Conservation (phyloP, 2,113 vertebrate genomes). For the Ciconia maguari region DNA sequence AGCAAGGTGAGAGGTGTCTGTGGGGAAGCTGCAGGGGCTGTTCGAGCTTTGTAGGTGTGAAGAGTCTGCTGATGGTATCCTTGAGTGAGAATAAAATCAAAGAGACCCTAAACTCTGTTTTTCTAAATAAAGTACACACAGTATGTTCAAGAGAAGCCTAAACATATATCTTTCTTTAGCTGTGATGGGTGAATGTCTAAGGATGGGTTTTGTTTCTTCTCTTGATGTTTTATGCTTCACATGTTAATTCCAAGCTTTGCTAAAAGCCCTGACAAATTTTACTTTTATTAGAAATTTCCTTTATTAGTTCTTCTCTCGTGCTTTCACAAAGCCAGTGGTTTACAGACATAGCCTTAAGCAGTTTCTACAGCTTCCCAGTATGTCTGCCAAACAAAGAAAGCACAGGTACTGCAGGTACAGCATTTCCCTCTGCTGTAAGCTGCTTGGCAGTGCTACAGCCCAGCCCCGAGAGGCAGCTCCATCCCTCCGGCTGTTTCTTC, state of each 20-base stretch:
- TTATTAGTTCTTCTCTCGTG: background rate
- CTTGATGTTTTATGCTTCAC: background rate
- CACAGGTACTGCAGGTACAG: background rate
- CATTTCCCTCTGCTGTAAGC: background rate
- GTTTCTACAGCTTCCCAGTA: background rate
- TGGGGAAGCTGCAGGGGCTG: background rate
- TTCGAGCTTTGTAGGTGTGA: background rate
- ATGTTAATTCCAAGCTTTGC: background rate
- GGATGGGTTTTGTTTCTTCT: background rate
- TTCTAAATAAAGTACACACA: background rate
- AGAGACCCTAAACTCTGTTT: background rate
- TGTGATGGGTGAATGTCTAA: background rate
- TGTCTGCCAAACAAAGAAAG: background rate
- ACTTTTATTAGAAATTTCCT: background rate
- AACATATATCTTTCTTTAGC: background rate
- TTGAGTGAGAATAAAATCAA: background rate
- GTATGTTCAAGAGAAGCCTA: background rate
- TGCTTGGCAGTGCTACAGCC: background rate
- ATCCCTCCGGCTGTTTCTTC: background rate
- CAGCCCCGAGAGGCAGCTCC: background rate
- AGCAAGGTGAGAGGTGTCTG: background rate
- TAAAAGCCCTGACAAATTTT: background rate
- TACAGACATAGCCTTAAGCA: background rate
- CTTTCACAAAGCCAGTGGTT: background rate
- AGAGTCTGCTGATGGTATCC: background rate